These are phyloP conservation scores for Sus cebifrons DNA, from an alignment of 2,797 vertebrate species.

Conservation along the genomic window DNA sequence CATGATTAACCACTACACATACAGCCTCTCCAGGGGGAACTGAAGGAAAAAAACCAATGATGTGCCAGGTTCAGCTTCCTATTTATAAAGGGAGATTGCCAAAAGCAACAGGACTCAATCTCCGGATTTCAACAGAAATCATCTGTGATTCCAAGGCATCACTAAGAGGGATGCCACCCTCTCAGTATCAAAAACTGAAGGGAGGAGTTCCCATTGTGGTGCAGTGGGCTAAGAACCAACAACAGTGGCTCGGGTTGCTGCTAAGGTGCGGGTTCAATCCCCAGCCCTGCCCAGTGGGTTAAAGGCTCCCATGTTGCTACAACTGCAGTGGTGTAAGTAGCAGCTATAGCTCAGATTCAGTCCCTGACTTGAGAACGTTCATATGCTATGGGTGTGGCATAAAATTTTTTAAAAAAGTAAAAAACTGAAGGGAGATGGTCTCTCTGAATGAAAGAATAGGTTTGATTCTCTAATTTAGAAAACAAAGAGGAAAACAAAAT, in stretches of 20 bases:
- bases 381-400: no score
- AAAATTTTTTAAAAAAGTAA: no score
- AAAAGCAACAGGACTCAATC: not conserved
- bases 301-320: no score
- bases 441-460: not conserved
- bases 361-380: no score
- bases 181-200: not conserved
- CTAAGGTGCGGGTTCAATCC: no score
- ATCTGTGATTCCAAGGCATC: not conserved
- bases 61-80: not conserved
- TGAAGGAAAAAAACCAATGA: not conserved
- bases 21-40: not conserved
- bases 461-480: not conserved
- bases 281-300: no score
- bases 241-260: no score
- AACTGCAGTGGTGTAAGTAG: no score
- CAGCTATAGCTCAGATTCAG: no score
- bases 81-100: not conserved
- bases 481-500: slow-evolving; percentile 5
- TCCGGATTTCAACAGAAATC: not conserved
- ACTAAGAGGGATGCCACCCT: not conserved
- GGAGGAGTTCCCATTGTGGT: not conserved
- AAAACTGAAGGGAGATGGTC: not conserved
- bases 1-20: not conserved
- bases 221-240: no score